phyloP scores from a whole-genome alignment of 2,113 vertebrate species.

The Rutilus rutilus region DNA sequence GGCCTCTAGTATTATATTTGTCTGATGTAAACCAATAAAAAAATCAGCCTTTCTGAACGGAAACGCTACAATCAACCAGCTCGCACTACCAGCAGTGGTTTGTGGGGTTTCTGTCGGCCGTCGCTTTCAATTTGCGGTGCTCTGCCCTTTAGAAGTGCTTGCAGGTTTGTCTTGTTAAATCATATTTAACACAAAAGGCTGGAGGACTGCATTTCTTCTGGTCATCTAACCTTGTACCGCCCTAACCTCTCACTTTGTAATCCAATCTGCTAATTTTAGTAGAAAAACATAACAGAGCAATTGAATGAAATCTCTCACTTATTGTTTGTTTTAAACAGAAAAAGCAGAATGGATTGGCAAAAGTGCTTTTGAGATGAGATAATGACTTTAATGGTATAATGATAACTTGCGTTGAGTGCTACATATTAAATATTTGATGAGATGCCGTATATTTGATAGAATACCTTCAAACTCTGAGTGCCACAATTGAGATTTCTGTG shows the following conservation, averaged over 20 bases:
- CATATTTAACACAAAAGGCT: constrained; percentile 20
- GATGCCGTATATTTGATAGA: constrained; percentile 16
- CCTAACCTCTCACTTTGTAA: neutral
- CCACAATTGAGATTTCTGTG: neutral
- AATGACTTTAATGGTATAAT: constrained; percentile 18
- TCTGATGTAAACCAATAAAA: neutral
- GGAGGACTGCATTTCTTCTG: neutral
- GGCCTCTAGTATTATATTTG: neutral
- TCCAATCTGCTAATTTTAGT: neutral
- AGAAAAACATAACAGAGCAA: neutral
- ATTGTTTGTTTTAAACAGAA: neutral
- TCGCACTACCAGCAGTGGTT: neutral
- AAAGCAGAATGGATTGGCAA: neutral
- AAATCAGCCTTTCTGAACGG: neutral
- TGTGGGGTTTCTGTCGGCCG: neutral
- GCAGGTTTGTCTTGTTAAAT: neutral
- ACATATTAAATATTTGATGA: constrained; percentile 27
- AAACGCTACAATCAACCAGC: neutral
- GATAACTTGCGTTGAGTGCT: constrained; percentile 14
- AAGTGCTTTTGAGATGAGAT: constrained; percentile 8
- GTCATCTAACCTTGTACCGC: neutral
- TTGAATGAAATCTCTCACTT: neutral
- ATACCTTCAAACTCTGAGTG: neutral
- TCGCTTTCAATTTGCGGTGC: neutral
- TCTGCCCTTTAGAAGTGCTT: neutral